Evolutionary conservation across 35 echinoderm and acorn worm species (phyloP), one percentile per base, ranked within the genome.

Genomic region (Ptychodera flava): DNA sequence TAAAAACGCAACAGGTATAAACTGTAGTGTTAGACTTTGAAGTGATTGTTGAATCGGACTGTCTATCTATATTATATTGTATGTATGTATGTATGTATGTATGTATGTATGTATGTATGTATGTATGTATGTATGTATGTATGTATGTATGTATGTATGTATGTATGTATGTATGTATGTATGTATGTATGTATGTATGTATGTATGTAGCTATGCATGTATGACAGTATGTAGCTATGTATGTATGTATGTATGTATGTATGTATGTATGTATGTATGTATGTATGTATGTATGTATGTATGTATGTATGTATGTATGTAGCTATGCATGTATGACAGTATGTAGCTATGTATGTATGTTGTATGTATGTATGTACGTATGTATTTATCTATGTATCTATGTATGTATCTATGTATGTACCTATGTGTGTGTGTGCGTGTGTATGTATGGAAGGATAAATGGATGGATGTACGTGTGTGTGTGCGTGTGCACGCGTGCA

Each of bases 221-320:
- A 64, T 64, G 45, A n/a, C n/a, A n/a, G n/a, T 64, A 64, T 64
- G 45, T 22, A 64, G 45, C 45, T 64, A 64, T 64, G 45, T 64
- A 64, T 64, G 45, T 64, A 64, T 64, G 45, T 64, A 64, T 64
- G 45, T 64, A 64, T 64, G 45, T 64, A 64, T 64, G 45, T 64
- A 64, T 64, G 45, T 64, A 64, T 64, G 45, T 64, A 64, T 64
- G 45, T 64, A 64, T 64, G 45, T 64, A 64, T 64, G 45, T 64
- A 64, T 64, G 45, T 64, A 64, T 64, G 45, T 64, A 64, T 64
- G 45, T 22, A 22, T 64, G 45, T 64, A 64, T 64, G 45, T 64
- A 64, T 22, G 45, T 64, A 22, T 64, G 45, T 64, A 64, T 64
- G 22, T 64, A 64, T 64, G 22, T 64, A 64, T 64, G 22, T 64